Percentiles rank a stretch among this genome's conserved stretches.
These are phyloP conservation scores for Diabrotica balteata DNA, from an alignment of 2,888 invertebrate species.

Conservation along the genomic window DNA sequence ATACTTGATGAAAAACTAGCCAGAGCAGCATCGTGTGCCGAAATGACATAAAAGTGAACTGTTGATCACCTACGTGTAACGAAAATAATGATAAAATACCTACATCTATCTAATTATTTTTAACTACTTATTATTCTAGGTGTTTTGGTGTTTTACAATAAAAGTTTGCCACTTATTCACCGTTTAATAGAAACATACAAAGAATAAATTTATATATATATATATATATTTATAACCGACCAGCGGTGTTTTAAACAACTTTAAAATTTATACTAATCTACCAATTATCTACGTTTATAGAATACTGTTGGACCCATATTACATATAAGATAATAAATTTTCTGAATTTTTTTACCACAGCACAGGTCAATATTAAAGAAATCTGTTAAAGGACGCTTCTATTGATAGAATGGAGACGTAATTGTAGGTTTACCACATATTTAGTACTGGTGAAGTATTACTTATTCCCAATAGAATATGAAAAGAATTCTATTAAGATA, in stretches of 20 bases:
- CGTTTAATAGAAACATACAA: slow-evolving; percentile 22
- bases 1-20: no score
- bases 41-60: no score
- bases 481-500: no score
- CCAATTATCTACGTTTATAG: slow-evolving; percentile 23
- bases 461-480: no score
- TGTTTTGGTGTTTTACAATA: slow-evolving; percentile 16
- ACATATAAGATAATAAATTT: not conserved
- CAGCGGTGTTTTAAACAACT: slow-evolving; percentile 21
- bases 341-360: not conserved
- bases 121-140: not conserved
- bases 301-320: slow-evolving; percentile 48
- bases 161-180: slow-evolving; percentile 38
- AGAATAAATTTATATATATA: not conserved
- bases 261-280: slow-evolving; percentile 10
- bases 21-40: no score
- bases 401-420: no score
- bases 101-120: slow-evolving; percentile 3
- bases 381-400: no score
- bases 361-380: no score
- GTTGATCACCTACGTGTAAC: no score
- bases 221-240: slow-evolving; percentile 13
- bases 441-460: no score
- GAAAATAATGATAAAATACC: not conserved
- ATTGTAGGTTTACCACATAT: no score